Evolutionary conservation across 30 jellyfish, hydroid and myxozoan genomes (phyloP).

Genomic region (Chrysaora quinquecirrha): DNA sequence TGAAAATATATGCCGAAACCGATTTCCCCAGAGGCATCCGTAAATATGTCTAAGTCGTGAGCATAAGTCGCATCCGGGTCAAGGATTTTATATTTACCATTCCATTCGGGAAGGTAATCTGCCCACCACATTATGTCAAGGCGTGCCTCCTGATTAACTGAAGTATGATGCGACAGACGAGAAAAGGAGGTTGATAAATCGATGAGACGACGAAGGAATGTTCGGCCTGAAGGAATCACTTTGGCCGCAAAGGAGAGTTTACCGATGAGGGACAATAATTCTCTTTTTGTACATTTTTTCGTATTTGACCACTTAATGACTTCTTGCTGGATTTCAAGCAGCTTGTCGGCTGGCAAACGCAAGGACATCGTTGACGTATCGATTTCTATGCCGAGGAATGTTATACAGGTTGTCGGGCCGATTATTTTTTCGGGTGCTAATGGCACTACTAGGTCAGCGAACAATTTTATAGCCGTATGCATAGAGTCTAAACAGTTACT

Average conservation of each 20-base stretch:
- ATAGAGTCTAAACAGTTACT: not conserved
- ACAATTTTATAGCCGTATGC: not conserved
- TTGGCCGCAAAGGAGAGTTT: slow-evolving; percentile 1
- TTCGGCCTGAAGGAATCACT: not conserved
- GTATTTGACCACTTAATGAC: not conserved
- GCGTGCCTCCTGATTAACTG: not conserved
- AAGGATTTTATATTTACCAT: not conserved
- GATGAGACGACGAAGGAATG: not conserved
- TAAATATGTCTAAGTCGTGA: not conserved
- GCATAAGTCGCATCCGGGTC: not conserved
- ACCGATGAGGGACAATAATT: not conserved
- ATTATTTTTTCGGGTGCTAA: not conserved
- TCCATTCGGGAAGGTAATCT: no score
- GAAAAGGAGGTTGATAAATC: not conserved
- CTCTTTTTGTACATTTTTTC: not conserved
- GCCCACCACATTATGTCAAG: not conserved
- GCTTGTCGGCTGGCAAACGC: not conserved
- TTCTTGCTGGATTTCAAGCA: not conserved
- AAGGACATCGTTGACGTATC: not conserved
- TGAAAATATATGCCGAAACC: not conserved
- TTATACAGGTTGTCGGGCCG: slow-evolving; percentile 9
- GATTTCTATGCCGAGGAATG: slow-evolving; percentile 21
- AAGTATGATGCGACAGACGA: not conserved
- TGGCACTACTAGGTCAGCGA: slow-evolving; percentile 4
- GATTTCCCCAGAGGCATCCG: not conserved